Evolutionary conservation across 2,797 vertebrate genomes (phyloP).

Genomic region (Eutrigla gurnardus): DNA sequence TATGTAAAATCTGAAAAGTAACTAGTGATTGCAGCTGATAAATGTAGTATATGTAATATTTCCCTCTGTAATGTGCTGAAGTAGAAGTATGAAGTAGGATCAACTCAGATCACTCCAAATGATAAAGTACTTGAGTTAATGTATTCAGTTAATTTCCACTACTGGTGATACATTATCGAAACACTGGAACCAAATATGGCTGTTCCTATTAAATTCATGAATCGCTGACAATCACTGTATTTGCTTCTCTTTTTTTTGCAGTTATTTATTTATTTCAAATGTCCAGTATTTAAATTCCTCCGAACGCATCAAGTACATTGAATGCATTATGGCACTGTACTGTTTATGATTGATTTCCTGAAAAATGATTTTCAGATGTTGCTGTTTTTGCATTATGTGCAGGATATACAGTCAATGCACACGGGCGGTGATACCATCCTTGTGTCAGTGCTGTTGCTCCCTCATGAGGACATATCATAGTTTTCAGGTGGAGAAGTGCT

Average conservation of each 20-base stretch:
- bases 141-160: background rate
- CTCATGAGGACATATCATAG: background rate
- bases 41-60: background rate
- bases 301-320: background rate
- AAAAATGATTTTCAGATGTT: background rate
- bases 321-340: too few species aligned
- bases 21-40: background rate
- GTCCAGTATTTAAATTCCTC: background rate
- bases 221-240: background rate
- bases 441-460: background rate
- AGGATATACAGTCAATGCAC: background rate
- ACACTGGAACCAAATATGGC: background rate
- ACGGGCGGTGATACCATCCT: background rate
- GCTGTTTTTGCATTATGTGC: background rate
- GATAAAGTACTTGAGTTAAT: background rate
- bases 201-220: background rate
- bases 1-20: background rate
- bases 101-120: background rate
- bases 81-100: background rate
- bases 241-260: background rate
- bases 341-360: background rate
- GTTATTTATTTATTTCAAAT: background rate
- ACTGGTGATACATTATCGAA: constrained; percentile 1
- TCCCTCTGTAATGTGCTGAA: background rate
- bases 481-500: background rate